Evolutionary conservation across 2,797 vertebrate species (phyloP).

Genomic region (Sebastiscus tertius): DNA sequence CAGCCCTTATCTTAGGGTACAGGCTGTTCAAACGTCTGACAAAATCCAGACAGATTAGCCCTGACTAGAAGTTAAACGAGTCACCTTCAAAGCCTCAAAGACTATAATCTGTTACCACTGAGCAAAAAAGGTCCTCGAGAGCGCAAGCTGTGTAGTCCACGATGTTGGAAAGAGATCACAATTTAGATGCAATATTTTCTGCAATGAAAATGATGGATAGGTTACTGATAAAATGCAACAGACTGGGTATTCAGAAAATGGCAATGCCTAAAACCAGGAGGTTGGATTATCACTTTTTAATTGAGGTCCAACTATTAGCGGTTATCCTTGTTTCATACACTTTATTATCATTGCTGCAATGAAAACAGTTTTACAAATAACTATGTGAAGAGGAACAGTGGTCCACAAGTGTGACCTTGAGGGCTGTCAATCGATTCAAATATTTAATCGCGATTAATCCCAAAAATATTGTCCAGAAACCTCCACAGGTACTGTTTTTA

Average conservation of each 20-base stretch:
- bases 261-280: slow-evolving; percentile 14
- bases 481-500: too few relatives aligned
- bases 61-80: slow-evolving; percentile 79
- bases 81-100: slow-evolving; percentile 80
- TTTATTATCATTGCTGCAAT: not conserved
- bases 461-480: too few relatives aligned
- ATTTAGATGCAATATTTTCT: slow-evolving; percentile 74
- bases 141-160: slow-evolving; percentile 48
- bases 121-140: slow-evolving; percentile 68
- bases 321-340: not conserved
- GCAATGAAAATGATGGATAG: slow-evolving; percentile 49
- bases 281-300: not conserved
- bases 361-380: not conserved
- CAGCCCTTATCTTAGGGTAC: slow-evolving; percentile 80
- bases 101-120: slow-evolving; percentile 71
- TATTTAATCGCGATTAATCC: too few relatives aligned
- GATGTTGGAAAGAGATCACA: slow-evolving; percentile 68
- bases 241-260: slow-evolving; percentile 21
- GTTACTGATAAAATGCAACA: slow-evolving; percentile 39
- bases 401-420: not conserved
- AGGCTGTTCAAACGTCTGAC: slow-evolving; percentile 75
- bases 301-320: not conserved
- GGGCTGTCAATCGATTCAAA: too few relatives aligned
- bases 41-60: slow-evolving; percentile 83
- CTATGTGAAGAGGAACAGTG: not conserved